A percentile compares a stretch with the other conserved stretches of the same genome.
phyloP scores from a whole-genome alignment of 2,797 vertebrate species.

The Ciconia nigra region DNA sequence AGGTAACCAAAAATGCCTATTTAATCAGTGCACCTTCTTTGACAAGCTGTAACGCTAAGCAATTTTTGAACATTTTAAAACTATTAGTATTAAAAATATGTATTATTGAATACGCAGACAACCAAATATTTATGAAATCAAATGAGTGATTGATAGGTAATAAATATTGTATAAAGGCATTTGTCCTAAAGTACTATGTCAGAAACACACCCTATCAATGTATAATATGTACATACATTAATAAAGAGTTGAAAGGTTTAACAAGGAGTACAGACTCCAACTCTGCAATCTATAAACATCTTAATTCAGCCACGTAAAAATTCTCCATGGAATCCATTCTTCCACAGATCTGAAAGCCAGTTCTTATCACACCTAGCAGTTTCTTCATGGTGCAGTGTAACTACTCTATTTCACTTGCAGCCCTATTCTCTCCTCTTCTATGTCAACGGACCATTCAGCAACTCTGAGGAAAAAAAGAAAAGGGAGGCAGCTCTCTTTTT shows the following conservation, averaged over 20 bases:
- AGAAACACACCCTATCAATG: neutral
- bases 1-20: neutral
- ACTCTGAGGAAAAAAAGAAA: accelerated
- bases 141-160: neutral
- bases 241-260: neutral
- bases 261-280: neutral
- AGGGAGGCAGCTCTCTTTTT: neutral
- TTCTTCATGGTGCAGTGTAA: neutral
- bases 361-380: neutral
- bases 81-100: neutral
- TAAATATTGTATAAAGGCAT: neutral
- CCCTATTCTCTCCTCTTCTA: neutral
- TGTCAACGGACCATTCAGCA: neutral
- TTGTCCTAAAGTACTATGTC: neutral
- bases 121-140: neutral
- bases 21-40: neutral
- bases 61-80: neutral
- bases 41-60: neutral
- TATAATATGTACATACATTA: accelerated
- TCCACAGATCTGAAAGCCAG: neutral
- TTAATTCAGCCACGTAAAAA: neutral
- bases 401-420: neutral
- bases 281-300: neutral
- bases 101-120: neutral
- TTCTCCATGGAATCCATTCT: neutral